Evolutionary conservation across 2,797 vertebrate genomes (phyloP).

Genomic region (Lagocephalus sceleratus): DNA sequence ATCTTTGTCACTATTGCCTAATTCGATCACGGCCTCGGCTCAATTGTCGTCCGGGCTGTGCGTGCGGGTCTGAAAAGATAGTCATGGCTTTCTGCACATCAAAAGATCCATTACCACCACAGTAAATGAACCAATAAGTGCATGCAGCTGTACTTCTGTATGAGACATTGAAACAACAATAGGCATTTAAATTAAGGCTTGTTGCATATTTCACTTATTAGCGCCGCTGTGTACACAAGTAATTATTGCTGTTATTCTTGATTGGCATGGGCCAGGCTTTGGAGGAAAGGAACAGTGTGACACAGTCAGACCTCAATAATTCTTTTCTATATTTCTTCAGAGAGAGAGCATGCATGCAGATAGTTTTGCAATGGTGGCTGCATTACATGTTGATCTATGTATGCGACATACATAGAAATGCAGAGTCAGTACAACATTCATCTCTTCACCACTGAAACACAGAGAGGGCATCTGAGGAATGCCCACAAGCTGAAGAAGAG

Average conservation of each 20-base stretch:
- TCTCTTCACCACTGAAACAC: conserved; percentile 26
- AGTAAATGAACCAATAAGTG: conserved; percentile 41
- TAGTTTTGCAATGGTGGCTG: conserved; percentile 24
- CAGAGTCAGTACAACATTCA: conserved; percentile 21
- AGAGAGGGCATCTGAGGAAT: conserved; percentile 54
- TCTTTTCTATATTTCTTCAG: conserved; percentile 30
- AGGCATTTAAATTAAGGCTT: conserved; percentile 39
- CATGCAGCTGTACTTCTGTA: conserved; percentile 44
- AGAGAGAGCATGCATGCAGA: conserved; percentile 29
- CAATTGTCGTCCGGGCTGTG: conserved; percentile 22
- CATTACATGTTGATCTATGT: conserved; percentile 43
- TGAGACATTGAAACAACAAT: conserved; percentile 38
- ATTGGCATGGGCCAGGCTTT: conserved; percentile 38
- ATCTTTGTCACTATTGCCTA: conserved; percentile 19
- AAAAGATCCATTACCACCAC: conserved; percentile 41
- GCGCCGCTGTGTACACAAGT: conserved; percentile 26
- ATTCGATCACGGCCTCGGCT: conserved; percentile 31
- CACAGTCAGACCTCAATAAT: conserved; percentile 8
- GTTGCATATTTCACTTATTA: conserved; percentile 48
- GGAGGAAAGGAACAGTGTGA: conserved; percentile 18
- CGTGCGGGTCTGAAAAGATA: conserved; percentile 43
- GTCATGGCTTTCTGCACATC: conserved; percentile 53
- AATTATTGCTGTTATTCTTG: conserved; percentile 39
- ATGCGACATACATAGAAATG: conserved; percentile 40
- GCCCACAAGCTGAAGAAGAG: conserved; percentile 19